Conservation (phyloP, 2,888 invertebrate genomes). For the Drosophila eohydei region DNA sequence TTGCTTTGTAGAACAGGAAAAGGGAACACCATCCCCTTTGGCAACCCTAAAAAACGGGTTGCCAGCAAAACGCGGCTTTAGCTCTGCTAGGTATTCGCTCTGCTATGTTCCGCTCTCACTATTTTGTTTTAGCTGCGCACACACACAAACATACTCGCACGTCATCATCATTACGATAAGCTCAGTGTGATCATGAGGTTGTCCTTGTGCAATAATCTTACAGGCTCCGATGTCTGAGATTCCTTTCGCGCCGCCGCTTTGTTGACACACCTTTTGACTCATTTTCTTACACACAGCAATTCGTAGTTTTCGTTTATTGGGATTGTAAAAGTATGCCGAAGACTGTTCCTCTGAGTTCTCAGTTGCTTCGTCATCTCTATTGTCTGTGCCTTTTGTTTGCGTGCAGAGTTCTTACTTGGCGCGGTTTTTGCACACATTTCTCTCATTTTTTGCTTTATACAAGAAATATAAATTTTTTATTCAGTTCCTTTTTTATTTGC, state of each 20-base stretch:
- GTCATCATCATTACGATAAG: conserved; percentile 39
- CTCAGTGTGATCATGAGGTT: conserved; percentile 61
- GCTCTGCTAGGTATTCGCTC: conserved; percentile 38
- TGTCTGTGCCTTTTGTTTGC: conserved; percentile 38
- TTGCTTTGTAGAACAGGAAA: conserved; percentile 45
- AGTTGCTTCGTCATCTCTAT: background rate
- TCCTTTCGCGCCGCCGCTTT: conserved; percentile 37
- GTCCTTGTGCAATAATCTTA: conserved; percentile 63
- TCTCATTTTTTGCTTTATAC: background rate
- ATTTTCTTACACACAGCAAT: conserved; percentile 18
- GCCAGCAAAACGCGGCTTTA: conserved; percentile 38
- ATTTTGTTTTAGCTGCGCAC: conserved; percentile 46
- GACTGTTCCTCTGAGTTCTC: conserved; percentile 6
- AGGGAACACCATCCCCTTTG: conserved; percentile 65
- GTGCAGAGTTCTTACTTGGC: conserved; percentile 35
- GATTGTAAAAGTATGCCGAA: conserved; percentile 16
- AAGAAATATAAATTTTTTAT: no score
- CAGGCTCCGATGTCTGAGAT: conserved; percentile 38
- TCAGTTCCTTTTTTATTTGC: no score
- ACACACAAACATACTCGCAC: background rate
- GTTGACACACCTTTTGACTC: conserved; percentile 51
- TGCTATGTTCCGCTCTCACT: conserved; percentile 48
- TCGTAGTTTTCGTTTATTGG: conserved; percentile 1
- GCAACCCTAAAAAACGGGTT: conserved; percentile 80
- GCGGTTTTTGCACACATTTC: conserved; percentile 30